Conservation (phyloP, 2,113 vertebrate genomes). For the Tichodroma muraria region DNA sequence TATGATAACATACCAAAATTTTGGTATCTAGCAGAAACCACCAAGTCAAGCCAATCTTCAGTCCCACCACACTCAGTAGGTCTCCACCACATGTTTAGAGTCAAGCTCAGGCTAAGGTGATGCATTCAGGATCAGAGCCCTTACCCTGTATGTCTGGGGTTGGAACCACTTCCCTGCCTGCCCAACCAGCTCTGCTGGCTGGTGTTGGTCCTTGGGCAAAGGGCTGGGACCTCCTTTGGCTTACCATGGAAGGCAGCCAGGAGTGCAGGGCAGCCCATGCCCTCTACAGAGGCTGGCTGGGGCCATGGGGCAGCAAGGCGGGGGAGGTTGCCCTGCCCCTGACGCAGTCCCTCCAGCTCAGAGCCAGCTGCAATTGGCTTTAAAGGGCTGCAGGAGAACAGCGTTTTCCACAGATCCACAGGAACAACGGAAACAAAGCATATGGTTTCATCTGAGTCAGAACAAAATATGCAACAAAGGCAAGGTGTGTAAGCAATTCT, state of each 20-base stretch:
- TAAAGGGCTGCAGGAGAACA: background rate
- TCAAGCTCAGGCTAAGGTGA: background rate
- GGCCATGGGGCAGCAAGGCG: background rate
- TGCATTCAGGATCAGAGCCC: background rate
- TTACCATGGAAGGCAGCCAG: background rate
- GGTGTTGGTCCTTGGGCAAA: background rate
- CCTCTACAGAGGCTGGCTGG: background rate
- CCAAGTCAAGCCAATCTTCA: background rate
- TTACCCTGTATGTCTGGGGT: background rate
- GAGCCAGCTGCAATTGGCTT: rapidly evolving
- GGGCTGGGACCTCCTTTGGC: background rate
- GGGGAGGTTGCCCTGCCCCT: background rate
- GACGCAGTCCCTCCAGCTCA: rapidly evolving
- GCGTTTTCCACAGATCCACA: background rate
- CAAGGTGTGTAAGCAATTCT: background rate
- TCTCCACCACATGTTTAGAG: background rate
- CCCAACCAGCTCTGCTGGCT: background rate
- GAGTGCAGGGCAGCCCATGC: rapidly evolving
- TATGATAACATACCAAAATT: rapidly evolving
- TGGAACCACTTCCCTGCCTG: background rate
- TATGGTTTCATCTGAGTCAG: background rate
- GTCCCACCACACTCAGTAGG: background rate
- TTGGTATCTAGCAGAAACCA: background rate
- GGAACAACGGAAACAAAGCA: background rate
- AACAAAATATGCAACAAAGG: background rate